Evolutionary conservation across 1,140 invertebrate species (phyloP).

Genomic region (Musca domestica): DNA sequence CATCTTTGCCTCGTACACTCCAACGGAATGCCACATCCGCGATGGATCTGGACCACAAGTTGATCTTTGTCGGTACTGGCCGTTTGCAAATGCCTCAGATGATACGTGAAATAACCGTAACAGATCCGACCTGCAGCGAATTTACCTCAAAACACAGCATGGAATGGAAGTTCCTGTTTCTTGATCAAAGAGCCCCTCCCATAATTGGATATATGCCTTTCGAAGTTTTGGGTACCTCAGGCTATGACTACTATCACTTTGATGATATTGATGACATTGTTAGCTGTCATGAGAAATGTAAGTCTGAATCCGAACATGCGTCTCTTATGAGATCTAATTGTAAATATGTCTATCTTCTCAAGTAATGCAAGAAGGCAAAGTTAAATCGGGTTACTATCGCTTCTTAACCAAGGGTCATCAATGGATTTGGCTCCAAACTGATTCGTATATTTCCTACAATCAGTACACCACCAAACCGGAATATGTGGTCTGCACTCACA

Average conservation of each 20-base stretch:
- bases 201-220: slow-evolving; percentile 95
- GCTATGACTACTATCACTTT: slow-evolving; percentile 94
- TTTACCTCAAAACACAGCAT: slow-evolving; percentile 91
- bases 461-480: slow-evolving; percentile 96
- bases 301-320: slow-evolving; percentile 57
- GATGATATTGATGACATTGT: slow-evolving; percentile 90
- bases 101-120: slow-evolving; percentile 79
- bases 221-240: slow-evolving; percentile 91
- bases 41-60: slow-evolving; percentile 37
- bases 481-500: slow-evolving; percentile 92
- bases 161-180: slow-evolving; percentile 94
- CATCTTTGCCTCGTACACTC: slow-evolving; percentile 37
- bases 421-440: slow-evolving; percentile 94
- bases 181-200: slow-evolving; percentile 89
- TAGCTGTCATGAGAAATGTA: slow-evolving; percentile 81
- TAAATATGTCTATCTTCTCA: slow-evolving; percentile 24
- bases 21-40: slow-evolving; percentile 34
- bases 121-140: slow-evolving; percentile 78
- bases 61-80: slow-evolving; percentile 78
- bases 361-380: slow-evolving; percentile 93
- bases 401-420: slow-evolving; percentile 95
- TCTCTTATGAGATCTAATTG: not conserved
- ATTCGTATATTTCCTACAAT: slow-evolving; percentile 91
- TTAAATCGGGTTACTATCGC: slow-evolving; percentile 87
- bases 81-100: slow-evolving; percentile 79